Base-by-base conservation (phyloP, 2,888 invertebrate species). In the Phaedon cochleariae region DNA sequence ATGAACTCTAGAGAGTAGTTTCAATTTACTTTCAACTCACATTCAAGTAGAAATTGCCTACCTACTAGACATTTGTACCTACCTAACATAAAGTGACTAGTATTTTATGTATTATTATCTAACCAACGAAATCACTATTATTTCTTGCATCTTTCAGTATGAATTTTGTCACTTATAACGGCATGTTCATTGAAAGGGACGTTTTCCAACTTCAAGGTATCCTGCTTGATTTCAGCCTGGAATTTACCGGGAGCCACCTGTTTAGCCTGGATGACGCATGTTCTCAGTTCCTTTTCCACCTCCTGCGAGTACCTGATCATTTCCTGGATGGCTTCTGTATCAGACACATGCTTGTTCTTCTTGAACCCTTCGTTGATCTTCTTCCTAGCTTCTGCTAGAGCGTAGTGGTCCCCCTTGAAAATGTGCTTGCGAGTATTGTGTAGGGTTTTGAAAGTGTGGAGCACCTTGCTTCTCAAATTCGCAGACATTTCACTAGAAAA, bases 291-390 rank as follows among this genome's bases (percentile, higher is more conserved):
- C 55, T 82, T 81, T 78, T 92, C 92, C 1, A 93, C 90, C 77
- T 90, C 90, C 70, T 86, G 84, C 0, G 90, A 89, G 75, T 90
- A 86, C 79, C 89, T 86, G 6, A 93, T 80, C 83, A 92, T 91
- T 83, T 91, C 89, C 77, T 85, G 81, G 63, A 94, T 90, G 69
- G 89, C 84, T 12, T 83, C 84, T 65, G 82, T 80, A 77, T 92
- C 87, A 3, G 83, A 83, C 18, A 92, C 85, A 76, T 86, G 76
- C 79, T 87, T 90, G 79, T 92, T 88, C 80, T 91, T 91, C 70
- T 82, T 86, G 81, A 89, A 95, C 77, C 91, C 91, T 55, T 90
- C 88, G 81, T 94, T 94, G 65, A 95, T 93, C 84, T 89, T 90
- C n/a, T 84, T 73, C 75, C 93, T 86, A 1, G 88, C 88, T 70